Evolutionary conservation across 2,888 invertebrate genomes (phyloP).

Genomic region (Automeris io): DNA sequence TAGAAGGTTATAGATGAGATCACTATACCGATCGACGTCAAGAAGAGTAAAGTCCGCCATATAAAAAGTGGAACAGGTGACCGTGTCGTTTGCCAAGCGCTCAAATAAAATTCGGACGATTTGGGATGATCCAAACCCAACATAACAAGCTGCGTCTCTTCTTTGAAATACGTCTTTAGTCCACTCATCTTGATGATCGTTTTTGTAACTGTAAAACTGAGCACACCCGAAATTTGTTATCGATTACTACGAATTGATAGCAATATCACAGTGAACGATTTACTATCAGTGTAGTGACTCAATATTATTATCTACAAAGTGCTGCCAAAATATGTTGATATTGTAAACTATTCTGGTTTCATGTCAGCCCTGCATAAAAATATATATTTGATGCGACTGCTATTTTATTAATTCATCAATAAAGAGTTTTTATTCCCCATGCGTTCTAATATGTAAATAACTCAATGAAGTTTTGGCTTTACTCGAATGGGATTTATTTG

Average conservation of each 20-base stretch:
- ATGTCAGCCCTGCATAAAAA: constrained; percentile 9
- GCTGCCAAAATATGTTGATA: constrained; percentile 32
- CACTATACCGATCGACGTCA: constrained; percentile 46
- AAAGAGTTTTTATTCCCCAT: too few relatives aligned
- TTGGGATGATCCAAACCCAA: constrained; percentile 49
- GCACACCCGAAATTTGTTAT: constrained; percentile 21
- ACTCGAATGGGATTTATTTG: too few relatives aligned
- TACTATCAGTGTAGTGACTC: too few relatives aligned
- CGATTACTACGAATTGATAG: constrained; percentile 26
- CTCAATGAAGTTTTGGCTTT: too few relatives aligned
- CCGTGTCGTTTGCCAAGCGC: constrained; percentile 59
- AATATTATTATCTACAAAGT: constrained; percentile 25
- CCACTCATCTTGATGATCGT: constrained; percentile 43
- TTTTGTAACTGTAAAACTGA: constrained; percentile 17
- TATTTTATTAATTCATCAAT: too few relatives aligned
- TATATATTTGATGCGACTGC: constrained; percentile 7
- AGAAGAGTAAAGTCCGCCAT: constrained; percentile 50
- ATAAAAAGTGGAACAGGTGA: constrained; percentile 55
- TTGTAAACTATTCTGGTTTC: constrained; percentile 15
- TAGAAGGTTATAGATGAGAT: constrained; percentile 48
- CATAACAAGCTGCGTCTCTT: constrained; percentile 45
- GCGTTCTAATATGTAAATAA: too few relatives aligned
- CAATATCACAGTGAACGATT: constrained; percentile 21
- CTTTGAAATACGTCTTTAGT: constrained; percentile 49
- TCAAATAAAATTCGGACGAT: constrained; percentile 56